Evolutionary conservation across 2,888 invertebrate species (phyloP).

Genomic region (Drosophila pegasa): DNA sequence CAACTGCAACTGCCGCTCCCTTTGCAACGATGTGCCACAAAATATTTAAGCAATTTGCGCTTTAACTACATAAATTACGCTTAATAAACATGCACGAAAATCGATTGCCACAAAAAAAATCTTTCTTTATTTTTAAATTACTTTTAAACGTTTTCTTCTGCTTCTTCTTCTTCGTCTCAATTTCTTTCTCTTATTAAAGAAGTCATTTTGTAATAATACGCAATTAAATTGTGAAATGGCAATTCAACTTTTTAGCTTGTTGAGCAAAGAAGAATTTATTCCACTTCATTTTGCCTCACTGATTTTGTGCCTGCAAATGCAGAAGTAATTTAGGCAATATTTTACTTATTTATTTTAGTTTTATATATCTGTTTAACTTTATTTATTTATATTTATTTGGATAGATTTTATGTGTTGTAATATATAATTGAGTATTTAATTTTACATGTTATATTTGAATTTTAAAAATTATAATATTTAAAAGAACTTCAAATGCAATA

Average conservation of each 20-base stretch:
- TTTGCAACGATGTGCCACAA: constrained; percentile 16
- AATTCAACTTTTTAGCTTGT: not conserved
- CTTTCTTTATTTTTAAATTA: constrained; percentile 3
- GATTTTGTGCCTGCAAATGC: not conserved
- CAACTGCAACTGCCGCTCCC: constrained; percentile 23
- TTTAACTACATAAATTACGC: constrained; percentile 34
- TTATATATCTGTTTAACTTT: not conserved
- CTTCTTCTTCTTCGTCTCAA: not conserved
- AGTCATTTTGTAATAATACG: constrained; percentile 1
- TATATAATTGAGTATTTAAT: too few relatives aligned
- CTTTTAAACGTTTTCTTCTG: not conserved
- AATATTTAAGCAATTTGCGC: constrained; percentile 23
- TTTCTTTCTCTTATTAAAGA: not conserved
- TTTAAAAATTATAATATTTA: too few relatives aligned
- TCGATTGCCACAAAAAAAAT: constrained; percentile 10
- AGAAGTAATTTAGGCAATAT: not conserved
- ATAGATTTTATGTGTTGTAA: too few relatives aligned
- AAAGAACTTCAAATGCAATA: too few relatives aligned
- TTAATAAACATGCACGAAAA: constrained; percentile 20
- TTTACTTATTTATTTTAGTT: not conserved
- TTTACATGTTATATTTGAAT: too few relatives aligned
- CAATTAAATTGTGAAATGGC: constrained; percentile 8
- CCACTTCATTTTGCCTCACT: not conserved
- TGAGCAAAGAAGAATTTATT: not conserved
- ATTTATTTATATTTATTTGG: too few relatives aligned